phyloP scores from a whole-genome alignment of 1,140 invertebrate genomes.

The Sycophila sp. region DNA sequence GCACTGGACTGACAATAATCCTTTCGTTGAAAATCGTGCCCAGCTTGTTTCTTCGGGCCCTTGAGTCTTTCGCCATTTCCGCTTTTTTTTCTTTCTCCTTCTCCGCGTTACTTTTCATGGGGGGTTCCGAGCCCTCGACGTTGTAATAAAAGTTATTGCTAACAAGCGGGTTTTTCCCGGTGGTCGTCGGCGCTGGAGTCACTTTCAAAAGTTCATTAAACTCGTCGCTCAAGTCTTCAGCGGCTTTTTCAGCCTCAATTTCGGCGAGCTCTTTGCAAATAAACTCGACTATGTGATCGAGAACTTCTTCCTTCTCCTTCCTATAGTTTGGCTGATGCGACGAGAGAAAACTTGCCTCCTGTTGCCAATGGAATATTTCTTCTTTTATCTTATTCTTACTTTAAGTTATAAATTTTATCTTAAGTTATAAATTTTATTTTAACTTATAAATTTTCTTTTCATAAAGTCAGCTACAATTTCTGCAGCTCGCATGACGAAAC shows the following conservation, averaged over 20 bases:
- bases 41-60: conserved; percentile 51
- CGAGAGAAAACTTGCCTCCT: neutral
- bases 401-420: too few species aligned
- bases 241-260: conserved; percentile 34
- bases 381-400: too few species aligned
- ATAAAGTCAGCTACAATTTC: too few species aligned
- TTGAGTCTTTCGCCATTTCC: conserved; percentile 13
- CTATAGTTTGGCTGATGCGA: conserved; percentile 36
- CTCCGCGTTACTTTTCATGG: neutral
- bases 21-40: conserved; percentile 62
- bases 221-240: conserved; percentile 44
- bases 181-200: conserved; percentile 47
- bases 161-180: conserved; percentile 44
- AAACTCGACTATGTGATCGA: conserved; percentile 53
- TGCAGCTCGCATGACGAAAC: too few species aligned
- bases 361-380: neutral
- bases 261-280: conserved; percentile 49
- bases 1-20: conserved; percentile 62
- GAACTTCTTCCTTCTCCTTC: conserved; percentile 49
- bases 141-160: conserved; percentile 36
- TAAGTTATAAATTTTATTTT: too few species aligned
- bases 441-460: too few species aligned
- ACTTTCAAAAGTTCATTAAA: conserved; percentile 52
- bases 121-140: conserved; percentile 1
- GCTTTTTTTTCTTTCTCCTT: conserved; percentile 14